Percentiles rank a stretch among this genome's conserved stretches.
phyloP scores from a whole-genome alignment of 2,888 invertebrate species.

The Capitulum mitella region DNA sequence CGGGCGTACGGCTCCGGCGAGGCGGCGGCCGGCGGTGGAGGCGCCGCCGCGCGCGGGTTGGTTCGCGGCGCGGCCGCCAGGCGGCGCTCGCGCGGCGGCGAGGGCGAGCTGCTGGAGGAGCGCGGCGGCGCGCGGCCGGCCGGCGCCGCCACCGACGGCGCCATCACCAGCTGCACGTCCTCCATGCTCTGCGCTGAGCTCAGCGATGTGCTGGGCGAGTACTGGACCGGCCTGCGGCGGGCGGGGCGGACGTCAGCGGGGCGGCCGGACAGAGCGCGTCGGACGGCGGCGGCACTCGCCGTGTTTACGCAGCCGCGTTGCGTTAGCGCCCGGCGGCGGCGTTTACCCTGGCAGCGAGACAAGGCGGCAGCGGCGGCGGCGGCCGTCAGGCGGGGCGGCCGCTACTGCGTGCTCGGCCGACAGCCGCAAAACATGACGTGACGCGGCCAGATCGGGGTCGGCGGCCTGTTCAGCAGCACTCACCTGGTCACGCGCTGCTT shows the following conservation, averaged over 20 bases:
- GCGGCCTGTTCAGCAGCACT: conserved; percentile 28
- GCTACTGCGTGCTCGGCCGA: neutral
- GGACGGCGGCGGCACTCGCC: too few species aligned
- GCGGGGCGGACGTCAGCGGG: neutral
- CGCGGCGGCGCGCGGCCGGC: neutral
- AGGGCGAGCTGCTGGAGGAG: conserved; percentile 25
- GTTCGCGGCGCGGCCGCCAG: neutral
- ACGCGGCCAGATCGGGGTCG: too few species aligned
- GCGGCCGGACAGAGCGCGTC: too few species aligned
- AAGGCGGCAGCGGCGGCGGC: too few species aligned
- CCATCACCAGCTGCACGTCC: conserved; percentile 29
- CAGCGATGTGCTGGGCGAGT: conserved; percentile 33
- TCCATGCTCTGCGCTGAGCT: conserved; percentile 36
- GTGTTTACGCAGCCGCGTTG: too few species aligned
- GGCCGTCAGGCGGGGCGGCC: conserved; percentile 27
- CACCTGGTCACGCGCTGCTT: conserved; percentile 31
- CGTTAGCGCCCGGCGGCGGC: too few species aligned
- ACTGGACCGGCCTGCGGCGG: neutral
- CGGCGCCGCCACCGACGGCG: neutral
- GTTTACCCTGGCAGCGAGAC: too few species aligned
- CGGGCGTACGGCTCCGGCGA: neutral
- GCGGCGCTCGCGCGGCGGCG: conserved; percentile 23
- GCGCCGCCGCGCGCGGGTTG: conserved; percentile 3
- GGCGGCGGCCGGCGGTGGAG: neutral
- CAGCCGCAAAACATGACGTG: too few species aligned